A percentile compares a stretch with the other conserved stretches of the same genome.
Conservation (phyloP, 2,797 vertebrate species). For the Triplophysa yarkandensis region DNA sequence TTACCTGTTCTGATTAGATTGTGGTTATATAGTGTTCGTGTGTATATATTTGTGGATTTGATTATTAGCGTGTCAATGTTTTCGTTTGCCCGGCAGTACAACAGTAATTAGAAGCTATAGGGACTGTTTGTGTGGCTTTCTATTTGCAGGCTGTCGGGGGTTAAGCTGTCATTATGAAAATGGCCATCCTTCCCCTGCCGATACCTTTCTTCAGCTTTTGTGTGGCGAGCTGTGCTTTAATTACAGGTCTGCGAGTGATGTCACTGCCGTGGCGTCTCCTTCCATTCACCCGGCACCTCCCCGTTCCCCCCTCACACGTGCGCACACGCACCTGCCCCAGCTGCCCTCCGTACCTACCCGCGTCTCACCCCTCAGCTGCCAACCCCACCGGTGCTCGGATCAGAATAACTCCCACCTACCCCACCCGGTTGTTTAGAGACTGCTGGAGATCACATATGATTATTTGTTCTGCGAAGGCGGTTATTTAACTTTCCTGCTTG, state of each 20-base stretch:
- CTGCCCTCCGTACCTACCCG: slow-evolving; percentile 40
- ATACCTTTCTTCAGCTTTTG: slow-evolving; percentile 63
- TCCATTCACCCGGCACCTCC: slow-evolving; percentile 57
- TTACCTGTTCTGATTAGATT: background rate
- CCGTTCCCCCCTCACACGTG: slow-evolving; percentile 25
- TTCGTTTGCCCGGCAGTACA: slow-evolving; percentile 49
- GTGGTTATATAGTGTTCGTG: background rate
- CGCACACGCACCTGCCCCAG: slow-evolving; percentile 45
- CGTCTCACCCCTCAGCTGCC: slow-evolving; percentile 29
- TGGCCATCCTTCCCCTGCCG: slow-evolving; percentile 62
- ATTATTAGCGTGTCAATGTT: slow-evolving; percentile 33
- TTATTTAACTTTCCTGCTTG: slow-evolving; percentile 62
- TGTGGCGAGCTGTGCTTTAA: slow-evolving; percentile 70
- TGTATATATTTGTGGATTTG: slow-evolving; percentile 18
- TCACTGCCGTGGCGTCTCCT: slow-evolving; percentile 69
- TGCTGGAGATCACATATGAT: slow-evolving; percentile 54
- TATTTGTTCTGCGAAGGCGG: slow-evolving; percentile 57
- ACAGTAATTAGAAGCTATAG: slow-evolving; percentile 73
- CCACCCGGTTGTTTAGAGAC: slow-evolving; percentile 45
- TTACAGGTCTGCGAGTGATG: slow-evolving; percentile 77
- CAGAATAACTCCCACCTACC: slow-evolving; percentile 22
- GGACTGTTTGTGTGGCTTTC: slow-evolving; percentile 47
- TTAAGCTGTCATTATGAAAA: slow-evolving; percentile 75
- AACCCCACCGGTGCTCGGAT: background rate
- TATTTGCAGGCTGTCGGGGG: slow-evolving; percentile 46